phyloP scores from a whole-genome alignment of 2,888 invertebrate species.

The Nudaria mundana region DNA sequence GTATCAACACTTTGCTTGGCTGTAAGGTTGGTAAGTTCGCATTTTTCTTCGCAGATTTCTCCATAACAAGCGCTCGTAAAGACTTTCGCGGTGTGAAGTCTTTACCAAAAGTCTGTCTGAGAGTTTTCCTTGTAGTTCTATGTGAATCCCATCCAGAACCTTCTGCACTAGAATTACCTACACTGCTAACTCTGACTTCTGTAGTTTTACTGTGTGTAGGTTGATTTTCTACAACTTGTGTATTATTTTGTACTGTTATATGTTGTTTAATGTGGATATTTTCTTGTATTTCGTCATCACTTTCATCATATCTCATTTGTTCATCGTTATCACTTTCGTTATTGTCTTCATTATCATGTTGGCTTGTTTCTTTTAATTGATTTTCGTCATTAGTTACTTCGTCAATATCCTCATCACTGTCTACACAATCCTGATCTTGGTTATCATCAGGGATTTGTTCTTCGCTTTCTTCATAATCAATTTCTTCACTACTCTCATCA shows the following conservation, averaged over 20 bases:
- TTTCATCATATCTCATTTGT: not conserved
- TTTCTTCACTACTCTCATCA: slow-evolving; percentile 10
- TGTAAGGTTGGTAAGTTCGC: slow-evolving; percentile 30
- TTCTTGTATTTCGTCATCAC: slow-evolving; percentile 1
- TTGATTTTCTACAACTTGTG: slow-evolving; percentile 1
- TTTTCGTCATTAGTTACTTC: slow-evolving; percentile 4
- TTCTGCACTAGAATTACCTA: slow-evolving; percentile 59
- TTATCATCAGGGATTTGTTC: slow-evolving; percentile 1
- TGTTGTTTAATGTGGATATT: not conserved
- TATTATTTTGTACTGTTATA: not conserved
- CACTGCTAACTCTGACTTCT: slow-evolving; percentile 10
- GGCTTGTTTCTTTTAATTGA: not conserved
- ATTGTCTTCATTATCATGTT: slow-evolving; percentile 1
- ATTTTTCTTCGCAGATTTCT: slow-evolving; percentile 62
- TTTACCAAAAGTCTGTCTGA: slow-evolving; percentile 65
- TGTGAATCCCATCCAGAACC: slow-evolving; percentile 73
- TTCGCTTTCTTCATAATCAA: slow-evolving; percentile 2
- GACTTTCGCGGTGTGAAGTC: slow-evolving; percentile 66
- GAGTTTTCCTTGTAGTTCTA: slow-evolving; percentile 62
- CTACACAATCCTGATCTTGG: slow-evolving; percentile 10
- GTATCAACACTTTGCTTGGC: slow-evolving; percentile 36
- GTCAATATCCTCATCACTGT: slow-evolving; percentile 16
- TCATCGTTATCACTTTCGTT: not conserved
- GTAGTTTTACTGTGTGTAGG: not conserved
- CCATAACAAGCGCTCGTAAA: slow-evolving; percentile 64